A percentile compares a stretch with the other conserved stretches of the same genome.
phyloP scores from a whole-genome alignment of 92 coral and sea anemone species.

The Siderastrea siderea region DNA sequence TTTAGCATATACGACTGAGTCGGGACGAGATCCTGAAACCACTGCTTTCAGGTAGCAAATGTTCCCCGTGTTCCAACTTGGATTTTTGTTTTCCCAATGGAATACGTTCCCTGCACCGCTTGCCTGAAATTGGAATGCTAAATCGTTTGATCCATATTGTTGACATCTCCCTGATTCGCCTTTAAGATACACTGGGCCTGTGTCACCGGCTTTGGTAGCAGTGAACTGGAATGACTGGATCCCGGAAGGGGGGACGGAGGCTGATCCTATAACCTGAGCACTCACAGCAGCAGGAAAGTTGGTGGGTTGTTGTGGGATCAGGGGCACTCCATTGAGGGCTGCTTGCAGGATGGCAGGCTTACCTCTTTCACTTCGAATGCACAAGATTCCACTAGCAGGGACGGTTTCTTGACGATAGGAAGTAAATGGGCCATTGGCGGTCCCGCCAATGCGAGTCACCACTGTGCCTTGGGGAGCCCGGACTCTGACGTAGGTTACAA shows the following conservation, averaged over 20 bases:
- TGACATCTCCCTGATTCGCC: not conserved
- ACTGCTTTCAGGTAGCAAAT: slow-evolving; percentile 24
- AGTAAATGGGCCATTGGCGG: not conserved
- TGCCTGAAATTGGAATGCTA: slow-evolving; percentile 7
- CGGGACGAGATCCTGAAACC: not conserved
- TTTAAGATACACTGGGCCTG: not conserved
- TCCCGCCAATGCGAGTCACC: slow-evolving; percentile 17
- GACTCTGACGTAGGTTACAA: slow-evolving; percentile 13
- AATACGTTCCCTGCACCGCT: not conserved
- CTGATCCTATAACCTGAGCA: not conserved
- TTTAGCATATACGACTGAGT: slow-evolving; percentile 20
- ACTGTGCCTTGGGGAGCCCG: slow-evolving; percentile 13
- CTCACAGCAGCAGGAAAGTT: slow-evolving; percentile 19
- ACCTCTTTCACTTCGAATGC: slow-evolving; percentile 5
- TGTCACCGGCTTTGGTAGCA: not conserved
- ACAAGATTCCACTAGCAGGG: slow-evolving; percentile 19
- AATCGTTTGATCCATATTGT: not conserved
- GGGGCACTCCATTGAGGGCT: slow-evolving; percentile 12
- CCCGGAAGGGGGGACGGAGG: not conserved
- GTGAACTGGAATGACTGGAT: slow-evolving; percentile 22
- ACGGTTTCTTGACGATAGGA: slow-evolving; percentile 29
- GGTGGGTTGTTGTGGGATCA: slow-evolving; percentile 3
- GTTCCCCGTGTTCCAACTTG: not conserved
- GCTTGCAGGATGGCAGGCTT: slow-evolving; percentile 18
- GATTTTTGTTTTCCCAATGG: not conserved